Evolutionary conservation across 2,113 vertebrate genomes (phyloP), one percentile per base, ranked within the genome.

Genomic region (Toxotes jaculatrix): DNA sequence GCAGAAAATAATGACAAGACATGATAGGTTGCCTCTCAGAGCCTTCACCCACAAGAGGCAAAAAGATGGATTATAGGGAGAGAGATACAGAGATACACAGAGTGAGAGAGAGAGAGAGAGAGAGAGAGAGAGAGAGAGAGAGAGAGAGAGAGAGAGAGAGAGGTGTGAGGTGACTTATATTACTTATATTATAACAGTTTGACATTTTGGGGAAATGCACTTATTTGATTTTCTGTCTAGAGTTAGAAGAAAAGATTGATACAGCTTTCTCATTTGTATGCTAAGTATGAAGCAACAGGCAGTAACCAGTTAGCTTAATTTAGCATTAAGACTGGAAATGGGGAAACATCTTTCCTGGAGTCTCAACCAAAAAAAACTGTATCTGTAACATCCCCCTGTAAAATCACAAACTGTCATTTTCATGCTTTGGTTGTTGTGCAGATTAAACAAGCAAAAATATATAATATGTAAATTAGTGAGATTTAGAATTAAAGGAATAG

Each of bases 11-110:
- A 86, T 89, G 79, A 84, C 79, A 79, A 66, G 84, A 86, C 66
- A 84, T 82, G 82, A 82, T 68, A 63, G 79, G 84, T 66, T 84
- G 78, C 56, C 42, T 93, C 87, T 87, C 53, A 72, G 84, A 84
- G 77, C 21, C 27, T 74, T 66, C 55, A 88, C 68, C 82, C 77
- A 66, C 75, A 81, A 76, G 83, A 89, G 69, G 78, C 49, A 73
- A 82, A 89, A 75, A 78, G 59, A 87, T 91, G 74, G 92, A 91
- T 91, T 69, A 92, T 86, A 87, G 67, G 92, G 56, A 70, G 68
- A 53, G 63, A 71, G 36, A 74, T 51, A 16, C 17, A 40, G 57
- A 65, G 34, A 88, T 21, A 10, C 32, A 16, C 31, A 34, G 40
- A 31, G 21, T 9, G 12, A 10, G 31, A 86, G 72, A 92, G 53